Evolutionary conservation across 2,888 invertebrate species (phyloP), one percentile per base, ranked within the genome.

Genomic region (Thymelicus sylvestris): DNA sequence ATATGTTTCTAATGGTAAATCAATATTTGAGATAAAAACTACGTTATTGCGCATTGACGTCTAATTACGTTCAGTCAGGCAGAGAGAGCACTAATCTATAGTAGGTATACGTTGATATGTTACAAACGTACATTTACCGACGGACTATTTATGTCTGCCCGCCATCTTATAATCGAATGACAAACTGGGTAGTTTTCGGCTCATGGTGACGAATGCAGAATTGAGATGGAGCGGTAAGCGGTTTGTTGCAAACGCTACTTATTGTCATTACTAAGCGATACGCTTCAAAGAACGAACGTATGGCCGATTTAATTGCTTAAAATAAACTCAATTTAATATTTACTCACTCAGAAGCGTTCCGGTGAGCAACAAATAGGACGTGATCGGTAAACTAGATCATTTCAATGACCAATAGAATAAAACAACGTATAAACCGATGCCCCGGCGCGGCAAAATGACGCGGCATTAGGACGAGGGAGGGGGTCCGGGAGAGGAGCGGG

Each of bases 101-200:
- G 19, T 83, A 83, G 80, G 83, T 83, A 59, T 8, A 85, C 82
- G 82, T 82, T 84, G 86, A 86, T 87, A 88, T 86, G 83, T 87
- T 86, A 86, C 84, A 84, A 86, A 80, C 81, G 83, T 81, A 82
- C 82, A 84, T 83, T 84, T 85, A 81, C 83, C 81, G 82, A 80
- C 82, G 83, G 81, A 83, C 87, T 90, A 89, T 88, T 90, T 89
- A 85, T 83, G 83, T 83, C 79, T 83, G 84, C 78, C 90, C 88
- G 91, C 91, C 91, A 92, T 92, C 89, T 92, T 92, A 91, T 90
- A 83, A 84, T 86, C 81, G 80, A 86, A 85, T 89, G 87, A 89
- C 85, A 85, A 89, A 89, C 88, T 88, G 81, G 79, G 75, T 76
- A 76, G 77, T 74, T 76, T 76, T 76, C 71, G 71, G 73, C 71